Evolutionary conservation across 2,797 vertebrate genomes (phyloP), one percentile per base, ranked within the genome.

Genomic region (Steatocranus sp.): DNA sequence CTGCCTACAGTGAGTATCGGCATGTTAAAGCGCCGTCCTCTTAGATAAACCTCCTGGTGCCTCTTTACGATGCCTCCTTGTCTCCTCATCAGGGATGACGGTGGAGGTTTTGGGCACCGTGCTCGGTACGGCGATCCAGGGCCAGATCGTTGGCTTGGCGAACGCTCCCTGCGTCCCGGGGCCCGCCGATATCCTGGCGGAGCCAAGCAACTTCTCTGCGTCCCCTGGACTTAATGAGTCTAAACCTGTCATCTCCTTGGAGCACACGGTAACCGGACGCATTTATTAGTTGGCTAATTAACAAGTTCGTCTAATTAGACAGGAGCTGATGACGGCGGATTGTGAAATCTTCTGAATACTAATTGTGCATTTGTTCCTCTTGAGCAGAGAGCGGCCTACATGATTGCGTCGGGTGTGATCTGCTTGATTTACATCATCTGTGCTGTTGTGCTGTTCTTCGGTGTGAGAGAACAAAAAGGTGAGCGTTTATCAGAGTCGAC

Each of bases 81-180:
- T 63, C 46, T 43, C 66, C 7, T 18, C 17, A 70, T 74, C 94
- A 99, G 99, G 99, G 70, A 99, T 99, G 99, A 99, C 98, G 0
- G 97, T 99, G 89, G 99, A 99, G 88, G 97, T 99, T 56, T 86
- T 99, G 88, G 99, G 98, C 43, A 97, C 97, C 0, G 95, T 99
- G 77, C 83, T 99, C 11, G 97, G 98, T 48, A 99, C 98, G 0
- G 98, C 98, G 1, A 96, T 99, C 94, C 98, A 99, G 91, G 99
- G 99, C 5, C 99, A 99, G 95, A 99, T 99, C 0, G 98, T 99
- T 66, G 98, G 98, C 32, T 96, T 96, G 80, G 97, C 95, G 0
- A 94, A 96, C 9, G 95, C 96, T 0, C 96, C 97, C 34, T 99
- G 98, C 90, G 66, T 98, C 12, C 81, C 88, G 0, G 89, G 83